Evolutionary conservation across 2,113 vertebrate species (phyloP).

Genomic region (Agelaius phoeniceus): DNA sequence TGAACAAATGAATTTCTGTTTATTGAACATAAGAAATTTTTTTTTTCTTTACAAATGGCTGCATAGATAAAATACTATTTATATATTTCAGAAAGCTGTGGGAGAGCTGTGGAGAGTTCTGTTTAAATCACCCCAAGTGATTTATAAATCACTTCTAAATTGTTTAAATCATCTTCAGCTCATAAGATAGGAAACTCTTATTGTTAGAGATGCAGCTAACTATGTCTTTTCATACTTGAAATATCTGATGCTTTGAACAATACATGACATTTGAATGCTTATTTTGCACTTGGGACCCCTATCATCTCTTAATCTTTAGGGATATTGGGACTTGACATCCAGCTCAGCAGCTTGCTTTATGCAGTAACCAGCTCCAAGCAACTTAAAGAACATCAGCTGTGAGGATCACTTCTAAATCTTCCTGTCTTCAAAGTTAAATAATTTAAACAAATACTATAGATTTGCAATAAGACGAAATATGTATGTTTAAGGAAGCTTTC

Average conservation of each 20-base stretch:
- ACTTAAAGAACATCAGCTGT: neutral
- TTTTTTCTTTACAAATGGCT: slow-evolving; percentile 5
- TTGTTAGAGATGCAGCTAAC: neutral
- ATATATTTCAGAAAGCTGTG: neutral
- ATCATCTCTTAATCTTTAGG: neutral
- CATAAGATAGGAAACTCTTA: neutral
- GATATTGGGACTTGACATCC: neutral
- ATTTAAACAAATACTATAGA: neutral
- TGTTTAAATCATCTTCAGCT: slow-evolving; percentile 11
- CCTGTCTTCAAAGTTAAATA: neutral
- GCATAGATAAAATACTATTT: neutral
- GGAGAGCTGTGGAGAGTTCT: neutral
- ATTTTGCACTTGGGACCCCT: neutral
- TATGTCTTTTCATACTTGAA: neutral
- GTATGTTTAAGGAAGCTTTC: neutral
- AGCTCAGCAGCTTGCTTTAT: neutral
- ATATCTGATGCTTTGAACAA: neutral
- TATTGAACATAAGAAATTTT: neutral
- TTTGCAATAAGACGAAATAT: neutral
- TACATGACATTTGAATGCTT: neutral
- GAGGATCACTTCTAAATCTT: neutral
- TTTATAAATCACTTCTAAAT: slow-evolving; percentile 12
- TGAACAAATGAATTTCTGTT: slow-evolving; percentile 6
- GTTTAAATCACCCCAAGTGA: slow-evolving; percentile 1
- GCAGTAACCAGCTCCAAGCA: neutral